These are phyloP conservation scores for Plagiodera versicolora DNA, from an alignment of 2,888 invertebrate species.

Conservation along the genomic window DNA sequence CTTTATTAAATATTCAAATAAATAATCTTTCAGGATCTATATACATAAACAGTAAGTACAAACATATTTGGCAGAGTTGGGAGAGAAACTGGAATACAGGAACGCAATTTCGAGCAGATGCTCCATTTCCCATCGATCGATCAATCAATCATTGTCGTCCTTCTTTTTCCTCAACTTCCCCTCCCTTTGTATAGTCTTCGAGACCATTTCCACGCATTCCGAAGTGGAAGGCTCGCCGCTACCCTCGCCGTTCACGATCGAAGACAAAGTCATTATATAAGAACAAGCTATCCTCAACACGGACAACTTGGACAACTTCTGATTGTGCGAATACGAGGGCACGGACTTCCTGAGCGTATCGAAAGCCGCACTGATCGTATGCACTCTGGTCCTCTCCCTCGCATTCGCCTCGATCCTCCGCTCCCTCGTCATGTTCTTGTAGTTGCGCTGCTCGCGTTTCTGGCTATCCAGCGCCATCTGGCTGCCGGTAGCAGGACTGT, in stretches of 20 bases:
- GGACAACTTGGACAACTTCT: conserved; percentile 90
- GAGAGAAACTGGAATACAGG: conserved; percentile 27
- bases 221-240: conserved; percentile 62
- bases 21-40: conserved; percentile 15
- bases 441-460: conserved; percentile 74
- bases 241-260: conserved; percentile 69
- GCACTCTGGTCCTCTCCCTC: conserved; percentile 87
- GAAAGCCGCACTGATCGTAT: conserved; percentile 94
- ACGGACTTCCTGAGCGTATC: conserved; percentile 83
- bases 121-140: background rate
- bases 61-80: conserved; percentile 30
- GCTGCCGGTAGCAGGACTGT: conserved; percentile 17
- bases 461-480: conserved; percentile 22
- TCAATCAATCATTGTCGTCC: conserved; percentile 61
- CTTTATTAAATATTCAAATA: conserved; percentile 31
- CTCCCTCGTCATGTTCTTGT: conserved; percentile 94
- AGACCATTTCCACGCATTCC: conserved; percentile 83
- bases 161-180: conserved; percentile 86
- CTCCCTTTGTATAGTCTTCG: conserved; percentile 89
- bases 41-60: conserved; percentile 30
- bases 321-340: conserved; percentile 90
- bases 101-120: conserved; percentile 16
- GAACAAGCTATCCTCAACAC: conserved; percentile 91
- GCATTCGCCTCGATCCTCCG: conserved; percentile 93
- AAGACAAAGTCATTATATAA: conserved; percentile 85